Evolutionary conservation across 2,888 invertebrate genomes (phyloP).

Genomic region (Polymixis flavicincta): DNA sequence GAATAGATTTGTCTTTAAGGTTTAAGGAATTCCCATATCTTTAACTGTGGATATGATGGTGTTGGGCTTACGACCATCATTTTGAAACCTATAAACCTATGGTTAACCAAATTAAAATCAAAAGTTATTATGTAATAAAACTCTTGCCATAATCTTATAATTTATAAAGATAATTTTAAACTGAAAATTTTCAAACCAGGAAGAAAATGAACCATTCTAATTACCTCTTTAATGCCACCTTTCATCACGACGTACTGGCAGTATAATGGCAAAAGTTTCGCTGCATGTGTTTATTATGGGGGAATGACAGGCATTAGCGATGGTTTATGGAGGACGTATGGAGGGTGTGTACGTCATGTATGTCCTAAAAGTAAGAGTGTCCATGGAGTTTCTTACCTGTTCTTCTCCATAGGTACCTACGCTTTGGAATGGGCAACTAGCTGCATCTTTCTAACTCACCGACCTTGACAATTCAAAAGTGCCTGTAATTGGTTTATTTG

Average conservation of each 20-base stretch:
- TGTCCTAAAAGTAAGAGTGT: too few species aligned
- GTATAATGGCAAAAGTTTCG: conserved; percentile 17
- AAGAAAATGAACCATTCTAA: conserved; percentile 17
- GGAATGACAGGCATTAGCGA: neutral
- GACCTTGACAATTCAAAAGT: too few species aligned
- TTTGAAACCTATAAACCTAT: neutral
- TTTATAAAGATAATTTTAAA: neutral
- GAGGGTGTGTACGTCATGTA: too few species aligned
- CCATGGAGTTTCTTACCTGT: too few species aligned
- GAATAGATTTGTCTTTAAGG: too few species aligned
- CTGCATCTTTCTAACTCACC: too few species aligned
- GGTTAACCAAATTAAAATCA: neutral
- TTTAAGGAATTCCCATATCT: neutral
- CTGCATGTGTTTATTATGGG: neutral
- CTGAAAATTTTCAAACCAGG: neutral
- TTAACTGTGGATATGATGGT: neutral
- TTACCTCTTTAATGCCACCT: neutral
- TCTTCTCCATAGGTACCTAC: too few species aligned
- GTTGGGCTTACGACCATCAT: neutral
- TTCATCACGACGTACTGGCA: neutral
- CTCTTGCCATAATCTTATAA: neutral
- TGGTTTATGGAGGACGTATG: conserved; percentile 11
- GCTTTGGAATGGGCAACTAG: too few species aligned
- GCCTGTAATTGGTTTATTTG: too few species aligned
- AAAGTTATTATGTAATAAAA: neutral